Conservation (phyloP, 2,797 vertebrate genomes). For the Hippopotamyrus pictus region DNA sequence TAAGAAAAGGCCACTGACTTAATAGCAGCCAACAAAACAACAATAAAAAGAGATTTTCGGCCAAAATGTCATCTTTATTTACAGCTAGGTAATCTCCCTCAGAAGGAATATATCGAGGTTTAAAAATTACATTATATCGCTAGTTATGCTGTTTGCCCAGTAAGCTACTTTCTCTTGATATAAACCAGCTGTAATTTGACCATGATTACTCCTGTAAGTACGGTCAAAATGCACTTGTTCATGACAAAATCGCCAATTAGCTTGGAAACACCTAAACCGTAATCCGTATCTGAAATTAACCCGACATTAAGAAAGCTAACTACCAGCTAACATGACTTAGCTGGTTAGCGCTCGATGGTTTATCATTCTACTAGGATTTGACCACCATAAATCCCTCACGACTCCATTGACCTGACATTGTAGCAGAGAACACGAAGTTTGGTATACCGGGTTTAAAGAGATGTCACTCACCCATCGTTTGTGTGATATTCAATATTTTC, state of each 20-base stretch:
- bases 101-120: not conserved
- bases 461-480: constrained; percentile 60
- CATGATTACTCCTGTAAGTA: not conserved
- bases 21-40: not conserved
- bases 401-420: constrained; percentile 26
- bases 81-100: not conserved
- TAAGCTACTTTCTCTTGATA: not conserved
- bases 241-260: not conserved
- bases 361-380: not conserved
- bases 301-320: constrained; percentile 21
- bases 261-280: not conserved
- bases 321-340: not conserved
- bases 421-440: not conserved
- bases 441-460: not conserved
- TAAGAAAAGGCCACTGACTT: not conserved
- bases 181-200: not conserved
- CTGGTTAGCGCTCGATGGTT: not conserved
- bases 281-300: not conserved
- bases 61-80: not conserved
- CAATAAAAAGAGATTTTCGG: not conserved
- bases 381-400: not conserved
- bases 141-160: not conserved
- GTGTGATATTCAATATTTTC: constrained; percentile 25
- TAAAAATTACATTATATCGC: not conserved
- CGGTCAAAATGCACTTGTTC: not conserved